phyloP scores from a whole-genome alignment of 2,113 vertebrate genomes.

The Apteryx mantelli region DNA sequence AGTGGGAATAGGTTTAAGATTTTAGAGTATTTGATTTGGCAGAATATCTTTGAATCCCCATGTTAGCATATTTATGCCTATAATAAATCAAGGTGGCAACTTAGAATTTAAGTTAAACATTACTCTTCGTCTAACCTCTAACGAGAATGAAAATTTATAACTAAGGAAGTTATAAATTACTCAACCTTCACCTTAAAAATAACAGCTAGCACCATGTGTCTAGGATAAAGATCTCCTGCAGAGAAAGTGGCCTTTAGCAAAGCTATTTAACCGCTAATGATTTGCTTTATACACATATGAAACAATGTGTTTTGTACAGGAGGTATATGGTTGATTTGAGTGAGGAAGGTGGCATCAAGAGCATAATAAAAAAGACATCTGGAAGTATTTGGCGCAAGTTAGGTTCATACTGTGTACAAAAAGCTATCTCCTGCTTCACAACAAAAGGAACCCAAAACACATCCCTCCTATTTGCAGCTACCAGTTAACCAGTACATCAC shows the following conservation, averaged over 20 bases:
- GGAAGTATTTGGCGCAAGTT: not conserved
- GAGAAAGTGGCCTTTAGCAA: not conserved
- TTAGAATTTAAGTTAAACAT: not conserved
- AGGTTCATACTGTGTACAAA: not conserved
- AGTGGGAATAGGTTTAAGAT: accelerated
- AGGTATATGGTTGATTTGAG: not conserved
- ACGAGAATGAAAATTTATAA: not conserved
- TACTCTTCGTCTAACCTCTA: not conserved
- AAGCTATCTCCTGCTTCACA: not conserved
- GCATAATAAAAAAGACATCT: not conserved
- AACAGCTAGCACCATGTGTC: not conserved
- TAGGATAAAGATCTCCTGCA: not conserved
- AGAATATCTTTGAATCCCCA: accelerated
- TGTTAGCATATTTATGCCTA: accelerated
- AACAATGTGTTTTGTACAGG: not conserved
- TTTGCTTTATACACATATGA: not conserved
- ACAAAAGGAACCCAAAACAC: not conserved
- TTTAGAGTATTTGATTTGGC: not conserved
- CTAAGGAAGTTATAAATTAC: not conserved
- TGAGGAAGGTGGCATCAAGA: not conserved
- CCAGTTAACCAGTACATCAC: not conserved
- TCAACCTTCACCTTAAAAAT: not conserved
- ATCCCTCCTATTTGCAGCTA: not conserved
- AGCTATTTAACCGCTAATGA: not conserved
- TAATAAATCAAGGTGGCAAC: not conserved